A percentile compares a stretch with the other conserved stretches of the same genome.
Conservation (phyloP, 2,888 invertebrate species). For the Alloscopus bannaensis region DNA sequence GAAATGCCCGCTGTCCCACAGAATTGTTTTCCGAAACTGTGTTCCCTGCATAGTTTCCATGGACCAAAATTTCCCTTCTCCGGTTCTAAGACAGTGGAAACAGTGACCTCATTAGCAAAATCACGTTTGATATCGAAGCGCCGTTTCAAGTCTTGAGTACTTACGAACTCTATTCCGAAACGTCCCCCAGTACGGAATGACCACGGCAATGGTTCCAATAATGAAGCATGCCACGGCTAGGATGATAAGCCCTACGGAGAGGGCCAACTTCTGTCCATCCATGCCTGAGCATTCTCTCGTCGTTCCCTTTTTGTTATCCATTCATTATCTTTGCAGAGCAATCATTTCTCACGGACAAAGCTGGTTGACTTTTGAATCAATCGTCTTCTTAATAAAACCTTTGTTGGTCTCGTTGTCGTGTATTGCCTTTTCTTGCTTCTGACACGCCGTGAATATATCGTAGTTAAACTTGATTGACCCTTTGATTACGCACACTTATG, state of each 20-base stretch:
- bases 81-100: too few relatives aligned
- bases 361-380: too few relatives aligned
- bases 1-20: conserved; percentile 85
- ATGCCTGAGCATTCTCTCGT: conserved; percentile 68
- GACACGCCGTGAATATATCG: too few relatives aligned
- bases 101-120: conserved; percentile 69
- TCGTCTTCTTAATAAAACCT: too few relatives aligned
- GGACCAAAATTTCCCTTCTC: conserved; percentile 92
- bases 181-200: conserved; percentile 91
- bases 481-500: too few relatives aligned
- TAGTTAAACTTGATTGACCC: too few relatives aligned
- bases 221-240: conserved; percentile 87
- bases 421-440: too few relatives aligned
- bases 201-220: conserved; percentile 88
- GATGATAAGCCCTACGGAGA: conserved; percentile 78
- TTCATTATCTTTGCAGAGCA: conserved; percentile 22
- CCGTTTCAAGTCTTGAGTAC: too few relatives aligned
- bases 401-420: too few relatives aligned
- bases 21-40: conserved; percentile 88
- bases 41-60: conserved; percentile 89
- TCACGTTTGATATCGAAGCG: too few relatives aligned
- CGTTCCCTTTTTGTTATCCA: conserved; percentile 46
- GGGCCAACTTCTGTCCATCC: conserved; percentile 72
- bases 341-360: not conserved
- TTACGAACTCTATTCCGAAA: conserved; percentile 84